These are phyloP conservation scores for Chymomyza caudatula DNA, from an alignment of 2,888 invertebrate genomes.

Conservation along the genomic window DNA sequence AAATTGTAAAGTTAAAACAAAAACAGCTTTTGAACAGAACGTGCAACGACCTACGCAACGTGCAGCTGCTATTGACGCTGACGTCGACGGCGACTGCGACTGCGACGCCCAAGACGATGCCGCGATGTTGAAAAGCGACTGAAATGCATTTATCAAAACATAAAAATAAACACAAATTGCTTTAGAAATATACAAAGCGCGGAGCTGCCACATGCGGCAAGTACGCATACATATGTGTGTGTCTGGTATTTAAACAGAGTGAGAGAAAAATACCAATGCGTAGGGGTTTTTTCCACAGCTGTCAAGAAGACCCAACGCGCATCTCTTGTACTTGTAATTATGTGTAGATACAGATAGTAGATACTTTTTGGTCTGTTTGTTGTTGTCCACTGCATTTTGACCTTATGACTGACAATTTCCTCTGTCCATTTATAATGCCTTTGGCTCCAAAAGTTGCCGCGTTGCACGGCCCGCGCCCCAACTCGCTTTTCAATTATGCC, in stretches of 20 bases:
- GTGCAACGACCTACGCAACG: conserved; percentile 63
- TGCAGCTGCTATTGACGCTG: not conserved
- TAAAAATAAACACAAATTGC: conserved; percentile 73
- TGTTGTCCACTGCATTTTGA: conserved; percentile 29
- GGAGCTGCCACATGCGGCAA: not conserved
- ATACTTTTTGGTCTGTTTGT: not conserved
- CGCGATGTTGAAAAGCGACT: conserved; percentile 17
- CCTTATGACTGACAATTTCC: conserved; percentile 72
- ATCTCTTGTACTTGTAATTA: conserved; percentile 28
- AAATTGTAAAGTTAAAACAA: not conserved
- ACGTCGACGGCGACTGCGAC: too few species aligned
- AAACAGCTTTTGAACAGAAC: not conserved
- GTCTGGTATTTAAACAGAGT: conserved; percentile 54
- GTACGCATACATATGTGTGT: not conserved
- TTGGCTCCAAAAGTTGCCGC: not conserved
- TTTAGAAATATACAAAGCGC: conserved; percentile 52
- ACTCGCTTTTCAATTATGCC: conserved; percentile 64
- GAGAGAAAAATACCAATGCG: conserved; percentile 49
- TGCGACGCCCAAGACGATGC: not conserved
- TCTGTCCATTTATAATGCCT: conserved; percentile 52
- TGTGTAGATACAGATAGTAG: conserved; percentile 17
- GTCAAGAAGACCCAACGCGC: conserved; percentile 38
- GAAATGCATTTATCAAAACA: conserved; percentile 71
- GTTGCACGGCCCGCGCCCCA: conserved; percentile 1
- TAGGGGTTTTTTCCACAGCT: conserved; percentile 66